phyloP scores from a whole-genome alignment of 2,797 vertebrate genomes.

The Danio kyathit region DNA sequence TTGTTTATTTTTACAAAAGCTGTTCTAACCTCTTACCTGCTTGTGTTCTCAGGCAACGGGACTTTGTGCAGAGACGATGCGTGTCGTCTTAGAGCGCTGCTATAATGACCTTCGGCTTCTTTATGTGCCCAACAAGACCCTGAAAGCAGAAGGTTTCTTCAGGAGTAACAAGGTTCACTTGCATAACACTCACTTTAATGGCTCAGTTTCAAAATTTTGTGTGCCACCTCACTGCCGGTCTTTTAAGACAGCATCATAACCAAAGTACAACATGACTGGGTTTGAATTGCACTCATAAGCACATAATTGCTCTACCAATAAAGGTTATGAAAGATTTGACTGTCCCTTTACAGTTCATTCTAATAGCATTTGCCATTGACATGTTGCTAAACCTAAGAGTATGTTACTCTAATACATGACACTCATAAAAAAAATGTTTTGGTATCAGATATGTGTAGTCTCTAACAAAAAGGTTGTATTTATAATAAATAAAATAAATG shows the following conservation, averaged over 20 bases:
- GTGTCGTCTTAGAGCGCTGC: conserved; percentile 96
- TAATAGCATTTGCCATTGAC: background rate
- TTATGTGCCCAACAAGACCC: conserved; percentile 91
- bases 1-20: background rate
- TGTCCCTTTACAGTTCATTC: background rate
- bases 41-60: conserved; percentile 80
- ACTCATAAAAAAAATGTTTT: too few relatives aligned
- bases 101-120: conserved; percentile 97
- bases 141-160: conserved; percentile 98
- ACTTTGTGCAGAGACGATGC: conserved; percentile 91
- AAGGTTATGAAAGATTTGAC: background rate
- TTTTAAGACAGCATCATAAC: background rate
- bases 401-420: background rate
- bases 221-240: background rate
- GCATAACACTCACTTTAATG: conserved; percentile 15
- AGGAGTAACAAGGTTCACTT: conserved; percentile 95
- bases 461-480: too few relatives aligned
- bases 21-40: background rate
- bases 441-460: too few relatives aligned
- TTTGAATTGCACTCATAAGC: background rate
- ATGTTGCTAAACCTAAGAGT: background rate
- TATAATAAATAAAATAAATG: too few relatives aligned
- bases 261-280: background rate
- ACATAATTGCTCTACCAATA: background rate
- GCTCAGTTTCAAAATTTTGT: background rate